Percentiles rank a stretch among this genome's conserved stretches.
Conservation (phyloP, 2,113 vertebrate genomes). For the Macaca mulatta region DNA sequence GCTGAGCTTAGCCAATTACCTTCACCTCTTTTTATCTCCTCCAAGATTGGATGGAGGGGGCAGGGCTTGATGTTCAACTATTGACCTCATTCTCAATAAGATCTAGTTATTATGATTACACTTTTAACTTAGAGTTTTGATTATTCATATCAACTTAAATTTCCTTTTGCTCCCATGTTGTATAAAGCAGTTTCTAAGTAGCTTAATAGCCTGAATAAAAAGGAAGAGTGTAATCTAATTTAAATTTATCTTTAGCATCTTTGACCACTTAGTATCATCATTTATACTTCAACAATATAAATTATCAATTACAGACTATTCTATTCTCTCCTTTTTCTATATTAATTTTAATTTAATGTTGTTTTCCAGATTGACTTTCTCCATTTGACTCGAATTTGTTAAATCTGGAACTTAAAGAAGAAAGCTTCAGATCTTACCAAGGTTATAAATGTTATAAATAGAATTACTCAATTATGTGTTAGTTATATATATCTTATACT, state of each 20-base stretch:
- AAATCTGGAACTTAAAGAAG: not conserved
- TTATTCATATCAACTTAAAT: not conserved
- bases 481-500: not conserved
- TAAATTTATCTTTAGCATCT: constrained; percentile 3
- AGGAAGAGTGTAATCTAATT: not conserved
- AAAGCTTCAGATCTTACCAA: not conserved
- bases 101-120: not conserved
- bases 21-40: not conserved
- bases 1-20: not conserved
- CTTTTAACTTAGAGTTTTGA: constrained; percentile 20
- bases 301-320: not conserved
- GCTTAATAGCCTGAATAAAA: not conserved
- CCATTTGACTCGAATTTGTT: not conserved
- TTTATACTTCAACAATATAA: not conserved
- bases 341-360: constrained; percentile 23
- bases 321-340: not conserved
- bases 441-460: not conserved
- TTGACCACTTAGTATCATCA: not conserved
- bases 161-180: not conserved
- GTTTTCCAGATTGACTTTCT: not conserved
- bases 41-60: not conserved
- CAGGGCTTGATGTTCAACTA: not conserved
- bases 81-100: not conserved
- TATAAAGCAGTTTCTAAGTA: constrained; percentile 37
- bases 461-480: not conserved